Evolutionary conservation across 2,888 invertebrate species (phyloP), one percentile per base, ranked within the genome.

Genomic region (Papilio elwesi): DNA sequence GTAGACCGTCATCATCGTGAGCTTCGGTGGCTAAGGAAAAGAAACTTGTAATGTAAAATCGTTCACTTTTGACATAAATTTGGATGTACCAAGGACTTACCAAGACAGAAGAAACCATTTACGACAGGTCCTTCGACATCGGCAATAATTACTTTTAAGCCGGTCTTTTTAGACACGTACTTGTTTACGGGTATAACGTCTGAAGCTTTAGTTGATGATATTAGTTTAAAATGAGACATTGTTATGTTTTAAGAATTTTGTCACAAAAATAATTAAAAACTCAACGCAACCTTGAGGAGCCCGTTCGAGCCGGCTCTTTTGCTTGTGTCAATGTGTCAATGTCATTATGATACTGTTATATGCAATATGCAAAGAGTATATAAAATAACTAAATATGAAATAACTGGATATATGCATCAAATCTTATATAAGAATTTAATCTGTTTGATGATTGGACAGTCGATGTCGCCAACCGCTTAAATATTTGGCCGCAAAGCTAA

Each of bases 81-180:
- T 38, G 48, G 70, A 67, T 69, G 15, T 13, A 43, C 15, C n/a
- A 0, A 43, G 10, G 48, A 84, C 92, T 90, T 94, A 98, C 98
- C 98, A 68, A 98, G 92, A 82, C 96, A 96, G 86, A 98, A 97
- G 86, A 96, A 97, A 70, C 98, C 98, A 85, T 97, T 96, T 6
- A 98, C 98, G 51, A 98, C 94, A n/a, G 98, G 98, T 0, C 98
- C 98, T 79, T 97, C 97, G 7, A 98, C 97, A 86, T 97, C 96
- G 10, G 97, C 97, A 76, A 98, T 95, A 71, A 97, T 96, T 57
- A 98, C 96, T 7, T 96, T 96, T 57, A 98, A 88, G 13, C 98
- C 98, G 52, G 98, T 98, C 80, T 94, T 95, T 73, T 94, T 95
- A 0, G 97, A 97, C 78, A 95, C 95, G 88, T 97, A 98, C 88